Evolutionary conservation across 2,888 invertebrate genomes (phyloP), one percentile per base, ranked within the genome.

Genomic region (Andrena haemorrhoa): DNA sequence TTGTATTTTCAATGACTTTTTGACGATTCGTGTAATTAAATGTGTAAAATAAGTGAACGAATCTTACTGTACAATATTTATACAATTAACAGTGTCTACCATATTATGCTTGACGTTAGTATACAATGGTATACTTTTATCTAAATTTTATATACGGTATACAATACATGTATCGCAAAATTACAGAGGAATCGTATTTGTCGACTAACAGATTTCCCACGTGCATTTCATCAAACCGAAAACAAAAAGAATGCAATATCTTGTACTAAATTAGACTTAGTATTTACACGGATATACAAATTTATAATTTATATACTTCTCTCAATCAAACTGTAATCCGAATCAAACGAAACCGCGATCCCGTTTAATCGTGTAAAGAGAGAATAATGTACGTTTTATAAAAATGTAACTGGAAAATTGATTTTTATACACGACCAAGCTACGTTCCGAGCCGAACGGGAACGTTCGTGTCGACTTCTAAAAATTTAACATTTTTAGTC

Each of bases 251-350:
- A 78, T 78, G 79, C 79, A 78, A 71, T 79, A 78, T 71, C 53
- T 66, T 78, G 51, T 71, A 71, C 51, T 53, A 71, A 79, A 78
- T 78, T 78, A 65, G 77, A 61, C 51, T 78, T 79, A 77, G 79
- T 65, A 61, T 78, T 79, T 78, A 61, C 79, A 79, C 66, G 31
- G n/a, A 70, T 60, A 74, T 73, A 65, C 29, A 16, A 58, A 79
- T 66, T 70, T 79, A 65, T 64, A 70, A 60, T 60, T 60, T 71
- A 31, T 77, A 79, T 33, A 33, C 63, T 3, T 33, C 47, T 64
- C 56, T 56, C 49, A 51, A 56, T 64, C 53, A 23, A 16, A 1
- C 29, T 20, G 26, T 47, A 49, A 64, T 6, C 20, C 26, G 53
- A 63, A 51, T 33, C n/a, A 64, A 33, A 68, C 29, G 7, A 33